Evolutionary conservation across 2,888 invertebrate species (phyloP).

Genomic region (Platerodrilus igneus): DNA sequence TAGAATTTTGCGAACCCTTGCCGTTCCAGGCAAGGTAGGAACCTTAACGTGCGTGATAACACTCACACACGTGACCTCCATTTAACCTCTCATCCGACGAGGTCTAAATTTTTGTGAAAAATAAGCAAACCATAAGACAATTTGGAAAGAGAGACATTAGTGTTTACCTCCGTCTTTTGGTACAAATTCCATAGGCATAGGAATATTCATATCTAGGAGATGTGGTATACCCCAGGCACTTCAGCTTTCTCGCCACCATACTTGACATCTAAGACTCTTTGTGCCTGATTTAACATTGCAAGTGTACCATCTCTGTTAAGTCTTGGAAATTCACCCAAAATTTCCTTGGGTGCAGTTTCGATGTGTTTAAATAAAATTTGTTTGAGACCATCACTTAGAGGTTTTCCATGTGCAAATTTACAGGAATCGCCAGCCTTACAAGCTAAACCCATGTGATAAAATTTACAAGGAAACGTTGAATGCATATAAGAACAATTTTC

Average conservation of each 20-base stretch:
- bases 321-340: constrained; percentile 83
- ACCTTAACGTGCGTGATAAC: too few species aligned
- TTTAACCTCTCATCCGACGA: too few species aligned
- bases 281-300: constrained; percentile 50
- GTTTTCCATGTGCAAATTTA: constrained; percentile 88
- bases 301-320: constrained; percentile 72
- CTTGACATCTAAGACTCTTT: constrained; percentile 49
- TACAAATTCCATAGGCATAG: constrained; percentile 39
- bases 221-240: constrained; percentile 36
- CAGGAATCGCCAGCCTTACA: constrained; percentile 76
- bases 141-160: not conserved
- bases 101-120: too few species aligned
- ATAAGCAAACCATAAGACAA: not conserved
- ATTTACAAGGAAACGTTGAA: constrained; percentile 95
- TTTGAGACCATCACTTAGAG: constrained; percentile 67
- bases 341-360: constrained; percentile 87
- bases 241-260: constrained; percentile 39
- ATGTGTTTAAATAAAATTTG: constrained; percentile 63
- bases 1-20: too few species aligned
- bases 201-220: constrained; percentile 42
- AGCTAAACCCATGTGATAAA: constrained; percentile 87
- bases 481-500: constrained; percentile 96
- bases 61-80: too few species aligned
- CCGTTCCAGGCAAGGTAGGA: too few species aligned
- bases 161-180: constrained; percentile 22